Evolutionary conservation across 1,140 invertebrate species (phyloP).

Genomic region (Lysiphlebus fabarum): DNA sequence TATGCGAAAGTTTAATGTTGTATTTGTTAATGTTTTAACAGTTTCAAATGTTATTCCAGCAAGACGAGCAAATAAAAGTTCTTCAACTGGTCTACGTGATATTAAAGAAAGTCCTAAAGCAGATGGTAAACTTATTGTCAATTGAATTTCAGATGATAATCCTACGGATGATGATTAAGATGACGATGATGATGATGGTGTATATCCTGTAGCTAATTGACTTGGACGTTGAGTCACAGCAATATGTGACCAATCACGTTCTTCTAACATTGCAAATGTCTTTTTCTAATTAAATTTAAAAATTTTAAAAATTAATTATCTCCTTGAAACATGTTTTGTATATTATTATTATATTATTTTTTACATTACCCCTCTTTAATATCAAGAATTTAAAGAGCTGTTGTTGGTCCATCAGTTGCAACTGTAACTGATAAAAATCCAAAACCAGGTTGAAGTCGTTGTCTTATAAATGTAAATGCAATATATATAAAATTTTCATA

Average conservation of each 20-base stretch:
- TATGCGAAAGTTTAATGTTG: conserved; percentile 72
- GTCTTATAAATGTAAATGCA: conserved; percentile 75
- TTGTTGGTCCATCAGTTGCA: conserved; percentile 87
- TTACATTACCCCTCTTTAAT: conserved; percentile 61
- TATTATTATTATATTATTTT: conserved; percentile 4
- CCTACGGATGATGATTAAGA: too few relatives aligned
- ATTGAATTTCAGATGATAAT: conserved; percentile 56
- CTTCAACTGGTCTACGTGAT: conserved; percentile 74
- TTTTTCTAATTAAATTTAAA: conserved; percentile 38
- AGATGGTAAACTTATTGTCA: conserved; percentile 61
- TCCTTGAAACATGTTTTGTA: conserved; percentile 2
- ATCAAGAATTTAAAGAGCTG: conserved; percentile 82
- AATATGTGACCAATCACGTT: conserved; percentile 60
- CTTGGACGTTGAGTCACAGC: conserved; percentile 54
- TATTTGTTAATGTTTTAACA: conserved; percentile 56
- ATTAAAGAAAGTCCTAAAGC: conserved; percentile 84
- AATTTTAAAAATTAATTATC: neutral
- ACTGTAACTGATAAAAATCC: conserved; percentile 81
- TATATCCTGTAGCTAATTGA: conserved; percentile 35
- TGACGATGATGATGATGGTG: conserved; percentile 21
- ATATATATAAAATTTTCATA: conserved; percentile 98
- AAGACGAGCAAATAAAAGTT: conserved; percentile 80
- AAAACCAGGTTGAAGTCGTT: conserved; percentile 85
- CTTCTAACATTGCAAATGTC: conserved; percentile 55
- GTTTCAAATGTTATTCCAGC: conserved; percentile 70